Evolutionary conservation across 1,140 invertebrate genomes (phyloP).

Genomic region (Temnothorax nylanderi): DNA sequence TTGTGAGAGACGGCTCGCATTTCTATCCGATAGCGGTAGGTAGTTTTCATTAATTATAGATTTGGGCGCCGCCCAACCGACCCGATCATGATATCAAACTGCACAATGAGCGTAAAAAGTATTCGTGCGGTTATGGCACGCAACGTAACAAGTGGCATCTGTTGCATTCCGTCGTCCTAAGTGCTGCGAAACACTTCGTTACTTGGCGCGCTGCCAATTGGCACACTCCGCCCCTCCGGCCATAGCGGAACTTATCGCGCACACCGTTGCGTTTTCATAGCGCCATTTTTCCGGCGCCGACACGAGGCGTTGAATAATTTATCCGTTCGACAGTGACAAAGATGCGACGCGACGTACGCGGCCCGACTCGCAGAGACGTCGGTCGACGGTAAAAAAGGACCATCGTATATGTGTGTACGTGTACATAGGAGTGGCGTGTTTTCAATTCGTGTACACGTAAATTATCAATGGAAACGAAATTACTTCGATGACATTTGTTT

Average conservation of each 20-base stretch:
- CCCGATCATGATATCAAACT: neutral
- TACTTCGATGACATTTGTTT: conserved; percentile 16
- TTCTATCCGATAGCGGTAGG: neutral
- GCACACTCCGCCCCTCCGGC: conserved; percentile 30
- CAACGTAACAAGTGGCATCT: conserved; percentile 81
- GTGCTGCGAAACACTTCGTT: conserved; percentile 75
- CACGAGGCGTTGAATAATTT: conserved; percentile 53
- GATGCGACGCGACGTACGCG: neutral
- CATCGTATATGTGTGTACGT: neutral
- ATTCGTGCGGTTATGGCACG: conserved; percentile 51
- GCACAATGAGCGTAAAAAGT: conserved; percentile 13
- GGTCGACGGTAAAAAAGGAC: neutral
- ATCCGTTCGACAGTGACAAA: conserved; percentile 53
- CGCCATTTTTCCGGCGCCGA: conserved; percentile 35
- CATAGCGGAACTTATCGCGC: conserved; percentile 68
- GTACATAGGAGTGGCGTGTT: neutral
- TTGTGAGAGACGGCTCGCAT: neutral
- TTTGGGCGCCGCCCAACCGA: neutral
- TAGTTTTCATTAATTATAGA: conserved; percentile 11
- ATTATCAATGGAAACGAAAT: conserved; percentile 25
- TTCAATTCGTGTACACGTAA: neutral
- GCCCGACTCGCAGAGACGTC: neutral
- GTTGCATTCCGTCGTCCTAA: conserved; percentile 77
- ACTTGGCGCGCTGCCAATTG: conserved; percentile 78
- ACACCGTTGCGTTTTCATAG: conserved; percentile 29